Conservation (phyloP, 2,888 invertebrate species). For the Clivina fossor region DNA sequence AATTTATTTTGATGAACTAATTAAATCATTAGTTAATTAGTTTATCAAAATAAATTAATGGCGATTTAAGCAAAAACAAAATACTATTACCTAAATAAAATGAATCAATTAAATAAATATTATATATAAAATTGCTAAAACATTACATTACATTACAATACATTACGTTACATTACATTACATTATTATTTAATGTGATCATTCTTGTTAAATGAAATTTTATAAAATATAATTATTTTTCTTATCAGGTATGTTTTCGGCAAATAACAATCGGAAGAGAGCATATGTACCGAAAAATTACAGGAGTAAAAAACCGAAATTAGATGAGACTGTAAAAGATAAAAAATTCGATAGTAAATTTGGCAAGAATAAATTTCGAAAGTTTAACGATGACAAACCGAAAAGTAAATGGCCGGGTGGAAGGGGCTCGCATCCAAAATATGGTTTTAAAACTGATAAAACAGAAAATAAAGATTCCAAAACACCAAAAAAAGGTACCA, state of each 20-base stretch:
- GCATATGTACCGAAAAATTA: conserved; percentile 8
- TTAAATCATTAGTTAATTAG: conserved; percentile 8
- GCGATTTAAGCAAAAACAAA: too few species aligned
- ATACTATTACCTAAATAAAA: too few species aligned
- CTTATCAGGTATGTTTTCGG: conserved; percentile 20
- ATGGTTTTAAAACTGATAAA: conserved; percentile 15
- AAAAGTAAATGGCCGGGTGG: conserved; percentile 27
- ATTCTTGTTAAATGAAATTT: too few species aligned
- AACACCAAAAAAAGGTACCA: not conserved
- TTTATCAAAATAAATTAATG: too few species aligned
- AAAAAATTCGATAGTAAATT: conserved; percentile 23
- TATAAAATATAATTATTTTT: not conserved
- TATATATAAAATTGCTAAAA: too few species aligned
- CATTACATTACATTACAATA: too few species aligned
- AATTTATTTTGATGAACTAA: conserved; percentile 20
- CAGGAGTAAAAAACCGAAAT: conserved; percentile 19
- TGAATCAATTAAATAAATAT: too few species aligned
- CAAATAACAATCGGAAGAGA: conserved; percentile 16
- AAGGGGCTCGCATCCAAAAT: conserved; percentile 27
- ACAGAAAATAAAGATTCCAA: too few species aligned
- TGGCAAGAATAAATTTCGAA: conserved; percentile 6
- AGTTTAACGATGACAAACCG: not conserved
- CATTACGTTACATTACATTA: too few species aligned
- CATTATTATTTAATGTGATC: too few species aligned
- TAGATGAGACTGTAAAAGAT: conserved; percentile 6